These are phyloP conservation scores for Xanthia togata DNA, from an alignment of 2,888 invertebrate species.

Conservation along the genomic window DNA sequence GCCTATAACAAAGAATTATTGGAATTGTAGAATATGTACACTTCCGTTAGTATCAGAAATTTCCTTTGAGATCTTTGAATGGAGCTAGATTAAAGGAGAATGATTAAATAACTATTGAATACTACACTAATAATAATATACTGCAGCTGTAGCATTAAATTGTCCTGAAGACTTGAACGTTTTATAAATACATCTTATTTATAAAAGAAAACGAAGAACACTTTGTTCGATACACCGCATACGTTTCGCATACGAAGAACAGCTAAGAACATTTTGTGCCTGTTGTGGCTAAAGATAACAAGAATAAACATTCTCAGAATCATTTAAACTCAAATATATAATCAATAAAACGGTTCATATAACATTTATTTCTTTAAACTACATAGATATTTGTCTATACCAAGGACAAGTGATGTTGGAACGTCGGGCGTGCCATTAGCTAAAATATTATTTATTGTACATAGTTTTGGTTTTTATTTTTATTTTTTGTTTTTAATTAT, in stretches of 20 bases:
- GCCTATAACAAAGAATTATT: conserved; percentile 4
- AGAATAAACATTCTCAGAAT: neutral
- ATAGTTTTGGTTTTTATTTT: too few relatives aligned
- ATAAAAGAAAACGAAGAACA: neutral
- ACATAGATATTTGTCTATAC: too few relatives aligned
- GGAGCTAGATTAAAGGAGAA: neutral
- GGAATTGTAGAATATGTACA: neutral
- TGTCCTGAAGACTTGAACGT: neutral
- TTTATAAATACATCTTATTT: too few relatives aligned
- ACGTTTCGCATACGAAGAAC: too few relatives aligned
- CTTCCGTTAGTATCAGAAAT: neutral
- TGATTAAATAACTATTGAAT: neutral
- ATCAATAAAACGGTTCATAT: neutral
- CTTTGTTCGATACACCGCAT: too few relatives aligned
- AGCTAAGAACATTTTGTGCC: neutral
- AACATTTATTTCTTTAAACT: too few relatives aligned
- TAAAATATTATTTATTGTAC: too few relatives aligned
- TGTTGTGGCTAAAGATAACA: neutral
- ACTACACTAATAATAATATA: neutral
- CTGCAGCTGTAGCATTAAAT: neutral
- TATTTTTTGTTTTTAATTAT: too few relatives aligned
- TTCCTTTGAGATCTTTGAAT: neutral
- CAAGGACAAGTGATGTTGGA: too few relatives aligned
- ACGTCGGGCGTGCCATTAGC: too few relatives aligned
- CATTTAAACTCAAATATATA: neutral